Percentiles rank a stretch among this genome's conserved stretches.
Conservation (phyloP, 2,113 vertebrate genomes). For the Sinocyclocheilus rhinocerous region DNA sequence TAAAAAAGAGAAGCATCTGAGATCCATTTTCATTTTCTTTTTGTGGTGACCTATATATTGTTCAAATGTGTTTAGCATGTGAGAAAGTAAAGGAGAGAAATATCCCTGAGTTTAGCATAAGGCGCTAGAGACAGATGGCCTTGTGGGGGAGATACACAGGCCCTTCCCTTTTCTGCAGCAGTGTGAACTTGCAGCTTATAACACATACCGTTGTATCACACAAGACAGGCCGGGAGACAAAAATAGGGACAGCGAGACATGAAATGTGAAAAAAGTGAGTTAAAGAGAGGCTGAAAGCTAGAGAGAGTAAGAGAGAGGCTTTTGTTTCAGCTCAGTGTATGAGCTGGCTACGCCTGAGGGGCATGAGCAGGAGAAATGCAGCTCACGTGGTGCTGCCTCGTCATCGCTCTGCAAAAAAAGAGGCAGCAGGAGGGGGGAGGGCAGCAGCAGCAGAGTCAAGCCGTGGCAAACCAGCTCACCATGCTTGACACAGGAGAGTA, state of each 20-base stretch:
- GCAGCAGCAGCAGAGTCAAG: conserved; percentile 57
- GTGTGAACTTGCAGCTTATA: neutral
- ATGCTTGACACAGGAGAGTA: conserved; percentile 68
- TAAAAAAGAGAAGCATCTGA: conserved; percentile 44
- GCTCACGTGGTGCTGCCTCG: conserved; percentile 48
- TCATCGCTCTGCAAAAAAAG: conserved; percentile 45
- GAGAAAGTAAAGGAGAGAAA: conserved; percentile 58
- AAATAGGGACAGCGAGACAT: conserved; percentile 4
- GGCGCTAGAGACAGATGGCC: conserved; percentile 55
- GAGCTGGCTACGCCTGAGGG: conserved; percentile 48
- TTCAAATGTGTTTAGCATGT: conserved; percentile 65
- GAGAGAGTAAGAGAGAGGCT: conserved; percentile 45
- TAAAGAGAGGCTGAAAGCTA: conserved; percentile 24
- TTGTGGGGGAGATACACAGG: neutral
- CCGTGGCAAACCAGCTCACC: conserved; percentile 67
- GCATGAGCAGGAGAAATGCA: conserved; percentile 23
- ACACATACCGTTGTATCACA: neutral
- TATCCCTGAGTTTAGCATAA: conserved; percentile 54
- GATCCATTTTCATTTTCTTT: conserved; percentile 55
- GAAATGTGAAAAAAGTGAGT: conserved; percentile 26
- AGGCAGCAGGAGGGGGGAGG: conserved; percentile 30
- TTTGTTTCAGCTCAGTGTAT: conserved; percentile 44
- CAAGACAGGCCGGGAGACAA: neutral
- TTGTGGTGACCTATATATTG: conserved; percentile 70
- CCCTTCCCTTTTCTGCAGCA: neutral